Base-by-base conservation (phyloP, 1,140 invertebrate genomes). In the Carposina sasakii region DNA sequence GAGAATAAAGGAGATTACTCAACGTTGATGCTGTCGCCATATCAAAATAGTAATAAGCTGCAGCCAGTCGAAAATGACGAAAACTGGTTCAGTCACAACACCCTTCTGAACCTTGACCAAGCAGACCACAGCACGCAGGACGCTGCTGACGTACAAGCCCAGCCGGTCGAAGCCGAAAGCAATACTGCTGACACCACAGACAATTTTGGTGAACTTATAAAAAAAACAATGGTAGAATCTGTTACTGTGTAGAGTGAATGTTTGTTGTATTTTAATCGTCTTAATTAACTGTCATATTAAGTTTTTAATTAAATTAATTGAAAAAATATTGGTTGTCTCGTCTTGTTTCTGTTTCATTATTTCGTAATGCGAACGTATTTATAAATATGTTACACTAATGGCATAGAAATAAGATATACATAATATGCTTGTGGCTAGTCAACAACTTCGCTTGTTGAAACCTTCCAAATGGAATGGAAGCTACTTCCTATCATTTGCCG, bases 181-280 rank as follows among this genome's bases (percentile, higher is more conserved):
- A 67, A 63, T 44, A 42, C 60, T 30, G 39, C 57, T 22, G 77
- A 81, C 21, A 52, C 69, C 21, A 79, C 84, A 40, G 93, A 94
- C 67, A 96, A 96, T 79, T 95, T 96, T 76, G 94, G 94, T 28
- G 94, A 96, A 87, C 94, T 96, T 52, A 96, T 96, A 54, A 96
- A 95, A 81, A 95, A 96, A 82, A 93, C 94, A 23, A 95, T 96
- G 88, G 94, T 96, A 61, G 95, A 96, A 85, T 94, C 93, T 64
- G 94, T 94, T 49, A 93, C 91, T 64, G 93, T 92, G 78, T 94
- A 90, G 78, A 68, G 68, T 57, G 74, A 60, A 69, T 74, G 66
- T 55, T 77, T 77, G 71, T 78, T 79, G 66, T 79, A 57, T 71
- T 70, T 76, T 71, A 72, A 72, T 67, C 54, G 52, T 75, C 62